Conservation (phyloP, 1,140 invertebrate genomes). For the Leptopilina clavipes region DNA sequence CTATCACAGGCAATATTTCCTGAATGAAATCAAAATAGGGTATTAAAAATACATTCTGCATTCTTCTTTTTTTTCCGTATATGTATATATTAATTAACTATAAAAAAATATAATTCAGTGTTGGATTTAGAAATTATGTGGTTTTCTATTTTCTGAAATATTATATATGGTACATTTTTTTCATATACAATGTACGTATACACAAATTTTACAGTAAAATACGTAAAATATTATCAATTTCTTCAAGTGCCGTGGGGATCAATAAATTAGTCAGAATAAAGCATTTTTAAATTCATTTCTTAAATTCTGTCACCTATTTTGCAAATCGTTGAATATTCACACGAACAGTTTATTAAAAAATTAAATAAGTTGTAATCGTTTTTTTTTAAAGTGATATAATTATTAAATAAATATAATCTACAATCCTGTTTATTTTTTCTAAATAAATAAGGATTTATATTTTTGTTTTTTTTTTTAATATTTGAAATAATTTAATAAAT, state of each 20-base stretch:
- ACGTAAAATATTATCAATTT: constrained; percentile 43
- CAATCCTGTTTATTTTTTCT: too few relatives aligned
- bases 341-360: neutral
- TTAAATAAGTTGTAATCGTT: too few relatives aligned
- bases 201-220: constrained; percentile 47
- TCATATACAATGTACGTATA: constrained; percentile 41
- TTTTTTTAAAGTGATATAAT: too few relatives aligned
- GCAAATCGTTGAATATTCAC: neutral
- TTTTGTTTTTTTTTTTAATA: too few relatives aligned
- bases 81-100: constrained; percentile 58
- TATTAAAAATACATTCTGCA: constrained; percentile 58
- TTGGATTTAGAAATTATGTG: constrained; percentile 57
- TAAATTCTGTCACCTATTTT: too few relatives aligned
- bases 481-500: too few relatives aligned
- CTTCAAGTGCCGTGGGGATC: constrained; percentile 6
- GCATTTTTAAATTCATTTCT: neutral
- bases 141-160: constrained; percentile 11
- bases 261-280: neutral
- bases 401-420: too few relatives aligned
- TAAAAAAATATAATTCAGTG: constrained; percentile 59
- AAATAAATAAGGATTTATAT: too few relatives aligned
- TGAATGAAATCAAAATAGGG: constrained; percentile 29
- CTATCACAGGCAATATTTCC: constrained; percentile 31
- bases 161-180: constrained; percentile 41
- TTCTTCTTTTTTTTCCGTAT: constrained; percentile 54